Evolutionary conservation across 2,888 invertebrate genomes (phyloP), one percentile per base, ranked within the genome.

Genomic region (Pomacea canaliculata): DNA sequence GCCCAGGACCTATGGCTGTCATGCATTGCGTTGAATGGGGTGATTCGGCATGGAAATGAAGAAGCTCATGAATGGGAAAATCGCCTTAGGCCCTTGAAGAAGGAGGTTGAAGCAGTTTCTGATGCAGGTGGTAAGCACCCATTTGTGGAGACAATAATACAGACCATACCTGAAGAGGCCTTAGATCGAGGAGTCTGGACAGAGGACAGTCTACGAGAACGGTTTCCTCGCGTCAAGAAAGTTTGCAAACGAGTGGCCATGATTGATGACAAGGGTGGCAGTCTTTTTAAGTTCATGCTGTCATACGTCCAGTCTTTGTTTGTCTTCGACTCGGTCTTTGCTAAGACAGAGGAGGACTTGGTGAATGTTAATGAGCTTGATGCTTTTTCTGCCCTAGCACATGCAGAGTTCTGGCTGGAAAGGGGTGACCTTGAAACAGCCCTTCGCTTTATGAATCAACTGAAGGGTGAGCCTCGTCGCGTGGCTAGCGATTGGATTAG

Each of bases 1-100:
- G 95, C 97, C 0, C 97, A 97, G 91, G 94, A 96, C 51, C 92
- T 98, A 83, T 98, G 98, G 98, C 94, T 96, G 82, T 96, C 98
- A 1, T 97, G 96, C 86, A 96, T 97, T 87, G 94, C 96, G 5
- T 92, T 98, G 62, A 93, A 95, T 87, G 93, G 95, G 4, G 94
- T 95, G 46, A 93, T 97, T 10, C 93, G 94, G 78, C 77, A 78
- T 37, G 93, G 94, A 16, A 92, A 93, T 81, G 89, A 83, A 79
- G 88, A 83, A 77, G 88, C 84, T 3, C 77, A 79, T 2, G 62
- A 49, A 0, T 83, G 84, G 83, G 89, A 90, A 70, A 82, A 81
- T 10, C 79, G 83, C 49, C 73, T 89, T 37, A 85, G 85, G 63
- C 89, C 90, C 1, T 80, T 91, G 46, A 84, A 77, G 59, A 79